phyloP scores from a whole-genome alignment of 1,140 invertebrate species.

The Palaemon carinicauda region DNA sequence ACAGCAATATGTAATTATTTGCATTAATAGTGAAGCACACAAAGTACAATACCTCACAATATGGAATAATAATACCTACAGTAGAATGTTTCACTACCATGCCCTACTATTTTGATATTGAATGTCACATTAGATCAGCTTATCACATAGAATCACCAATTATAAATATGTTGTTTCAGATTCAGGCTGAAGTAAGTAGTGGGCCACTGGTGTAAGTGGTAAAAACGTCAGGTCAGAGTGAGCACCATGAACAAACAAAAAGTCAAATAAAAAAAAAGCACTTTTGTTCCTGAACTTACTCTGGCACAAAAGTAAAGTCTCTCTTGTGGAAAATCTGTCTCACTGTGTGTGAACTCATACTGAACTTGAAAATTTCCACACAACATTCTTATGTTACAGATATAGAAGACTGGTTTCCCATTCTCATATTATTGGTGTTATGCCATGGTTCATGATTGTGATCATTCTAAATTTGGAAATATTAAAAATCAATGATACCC shows the following conservation, averaged over 20 bases:
- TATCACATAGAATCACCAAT: constrained; percentile 51
- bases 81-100: constrained; percentile 30
- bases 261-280: no score
- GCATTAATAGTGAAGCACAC: no score
- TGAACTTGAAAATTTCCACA: not conserved
- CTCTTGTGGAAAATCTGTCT: constrained; percentile 19
- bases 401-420: not conserved
- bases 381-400: not conserved
- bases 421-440: no score
- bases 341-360: constrained; percentile 20
- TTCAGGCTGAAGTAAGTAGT: constrained; percentile 57
- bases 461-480: no score
- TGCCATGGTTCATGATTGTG: no score
- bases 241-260: constrained; percentile 53
- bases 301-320: constrained; percentile 39
- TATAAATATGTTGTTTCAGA: constrained; percentile 54
- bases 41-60: no score
- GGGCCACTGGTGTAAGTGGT: constrained; percentile 54
- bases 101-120: constrained; percentile 2
- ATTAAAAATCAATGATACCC: no score
- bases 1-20: not conserved
- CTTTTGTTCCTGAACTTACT: constrained; percentile 55
- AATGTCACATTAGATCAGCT: constrained; percentile 44
- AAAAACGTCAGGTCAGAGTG: constrained; percentile 53
- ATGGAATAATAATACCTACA: no score